Percentiles rank a stretch among this genome's conserved stretches.
Conservation (phyloP, 2,113 vertebrate species). For the Prietella phreatophila region DNA sequence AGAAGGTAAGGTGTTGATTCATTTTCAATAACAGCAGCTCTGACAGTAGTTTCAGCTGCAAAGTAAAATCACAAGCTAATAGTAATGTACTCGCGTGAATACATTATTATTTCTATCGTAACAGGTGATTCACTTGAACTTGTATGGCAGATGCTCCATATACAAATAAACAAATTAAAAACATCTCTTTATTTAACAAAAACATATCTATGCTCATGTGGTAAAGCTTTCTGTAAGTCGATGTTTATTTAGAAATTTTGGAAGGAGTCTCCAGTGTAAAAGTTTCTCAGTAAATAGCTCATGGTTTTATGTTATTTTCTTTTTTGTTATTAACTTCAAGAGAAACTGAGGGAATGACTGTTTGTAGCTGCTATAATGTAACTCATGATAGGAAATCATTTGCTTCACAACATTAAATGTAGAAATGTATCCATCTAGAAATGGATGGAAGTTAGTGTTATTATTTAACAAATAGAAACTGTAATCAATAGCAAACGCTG, state of each 20-base stretch:
- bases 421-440: background rate
- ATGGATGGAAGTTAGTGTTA: background rate
- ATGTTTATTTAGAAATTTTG: background rate
- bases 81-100: background rate
- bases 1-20: background rate
- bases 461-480: background rate
- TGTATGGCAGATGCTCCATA: background rate
- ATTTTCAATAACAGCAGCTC: background rate
- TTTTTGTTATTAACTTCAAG: background rate
- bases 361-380: background rate
- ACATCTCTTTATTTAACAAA: background rate
- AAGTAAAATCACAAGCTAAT: background rate
- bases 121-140: background rate
- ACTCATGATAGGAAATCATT: background rate
- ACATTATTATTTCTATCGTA: background rate
- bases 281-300: background rate
- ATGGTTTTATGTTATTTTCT: background rate
- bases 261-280: background rate
- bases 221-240: background rate
- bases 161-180: background rate
- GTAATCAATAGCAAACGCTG: background rate
- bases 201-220: background rate
- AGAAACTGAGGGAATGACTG: background rate
- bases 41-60: background rate
- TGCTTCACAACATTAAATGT: background rate